Percentiles rank a stretch among this genome's conserved stretches.
phyloP scores from a whole-genome alignment of 2,888 invertebrate genomes.

The Eristalis intricaria region DNA sequence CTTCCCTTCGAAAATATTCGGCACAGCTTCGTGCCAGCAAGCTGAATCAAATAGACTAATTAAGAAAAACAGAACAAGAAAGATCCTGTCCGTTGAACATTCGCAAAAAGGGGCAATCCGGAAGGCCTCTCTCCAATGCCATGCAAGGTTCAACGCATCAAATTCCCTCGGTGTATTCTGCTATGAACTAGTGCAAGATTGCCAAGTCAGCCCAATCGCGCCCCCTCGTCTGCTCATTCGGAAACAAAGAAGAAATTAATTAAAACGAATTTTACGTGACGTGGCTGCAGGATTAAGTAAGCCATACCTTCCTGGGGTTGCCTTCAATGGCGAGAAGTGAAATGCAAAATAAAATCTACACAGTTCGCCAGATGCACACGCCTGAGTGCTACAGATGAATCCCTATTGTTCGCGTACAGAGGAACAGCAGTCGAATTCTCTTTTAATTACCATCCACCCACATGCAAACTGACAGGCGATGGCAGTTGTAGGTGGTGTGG shows the following conservation, averaged over 20 bases:
- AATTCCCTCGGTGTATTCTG: background rate
- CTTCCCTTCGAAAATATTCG: background rate
- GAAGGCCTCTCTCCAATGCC: background rate
- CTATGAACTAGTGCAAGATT: conserved; percentile 16
- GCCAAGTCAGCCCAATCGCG: conserved; percentile 9
- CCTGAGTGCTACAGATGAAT: conserved; percentile 46
- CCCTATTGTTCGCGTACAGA: conserved; percentile 52
- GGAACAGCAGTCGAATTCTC: conserved; percentile 43
- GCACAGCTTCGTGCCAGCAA: background rate
- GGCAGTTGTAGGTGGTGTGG: background rate
- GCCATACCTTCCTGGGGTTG: conserved; percentile 29
- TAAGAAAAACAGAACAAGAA: background rate
- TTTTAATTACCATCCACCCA: conserved; percentile 57
- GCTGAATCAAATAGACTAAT: background rate
- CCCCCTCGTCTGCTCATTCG: background rate
- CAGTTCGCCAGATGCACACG: conserved; percentile 44
- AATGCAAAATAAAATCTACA: conserved; percentile 58
- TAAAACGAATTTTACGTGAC: conserved; percentile 67
- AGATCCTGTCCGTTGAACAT: background rate
- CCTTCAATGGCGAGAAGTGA: conserved; percentile 48
- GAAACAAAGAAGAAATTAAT: conserved; percentile 50
- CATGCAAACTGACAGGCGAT: conserved; percentile 13
- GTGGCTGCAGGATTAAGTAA: conserved; percentile 43
- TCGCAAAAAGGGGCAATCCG: background rate
- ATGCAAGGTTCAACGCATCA: background rate